Conservation (phyloP, 2,113 vertebrate genomes). For the Nyctibius bracteatus region DNA sequence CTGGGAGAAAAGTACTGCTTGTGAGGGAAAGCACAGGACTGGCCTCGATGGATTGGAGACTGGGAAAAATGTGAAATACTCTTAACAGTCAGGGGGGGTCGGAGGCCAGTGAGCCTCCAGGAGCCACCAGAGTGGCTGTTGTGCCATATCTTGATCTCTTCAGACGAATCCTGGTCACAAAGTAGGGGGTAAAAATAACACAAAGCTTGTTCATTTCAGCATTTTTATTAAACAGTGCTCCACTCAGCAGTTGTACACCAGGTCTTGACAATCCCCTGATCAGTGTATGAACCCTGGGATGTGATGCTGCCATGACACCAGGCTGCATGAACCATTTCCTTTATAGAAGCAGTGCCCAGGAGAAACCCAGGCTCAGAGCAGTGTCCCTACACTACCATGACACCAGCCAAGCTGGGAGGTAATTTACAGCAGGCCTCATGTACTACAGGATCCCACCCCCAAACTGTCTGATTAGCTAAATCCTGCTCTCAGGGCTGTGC, state of each 20-base stretch:
- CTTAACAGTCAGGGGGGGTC: neutral
- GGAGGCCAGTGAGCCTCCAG: neutral
- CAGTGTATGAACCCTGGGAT: neutral
- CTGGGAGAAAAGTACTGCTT: neutral
- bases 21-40: neutral
- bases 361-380: neutral
- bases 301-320: neutral
- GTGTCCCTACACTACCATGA: neutral
- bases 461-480: neutral
- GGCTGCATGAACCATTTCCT: neutral
- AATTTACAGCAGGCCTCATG: neutral
- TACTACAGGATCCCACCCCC: neutral
- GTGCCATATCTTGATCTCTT: neutral
- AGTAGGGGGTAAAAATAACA: neutral
- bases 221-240: constrained; percentile 25
- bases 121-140: neutral
- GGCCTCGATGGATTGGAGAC: neutral
- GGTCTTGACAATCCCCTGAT: neutral
- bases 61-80: neutral
- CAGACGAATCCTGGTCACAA: neutral
- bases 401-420: neutral
- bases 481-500: neutral
- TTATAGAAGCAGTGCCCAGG: neutral
- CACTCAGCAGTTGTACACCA: neutral
- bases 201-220: neutral